A percentile compares a stretch with the other conserved stretches of the same genome.
phyloP scores from a whole-genome alignment of 2,888 invertebrate species.

The Lithosia quadra region DNA sequence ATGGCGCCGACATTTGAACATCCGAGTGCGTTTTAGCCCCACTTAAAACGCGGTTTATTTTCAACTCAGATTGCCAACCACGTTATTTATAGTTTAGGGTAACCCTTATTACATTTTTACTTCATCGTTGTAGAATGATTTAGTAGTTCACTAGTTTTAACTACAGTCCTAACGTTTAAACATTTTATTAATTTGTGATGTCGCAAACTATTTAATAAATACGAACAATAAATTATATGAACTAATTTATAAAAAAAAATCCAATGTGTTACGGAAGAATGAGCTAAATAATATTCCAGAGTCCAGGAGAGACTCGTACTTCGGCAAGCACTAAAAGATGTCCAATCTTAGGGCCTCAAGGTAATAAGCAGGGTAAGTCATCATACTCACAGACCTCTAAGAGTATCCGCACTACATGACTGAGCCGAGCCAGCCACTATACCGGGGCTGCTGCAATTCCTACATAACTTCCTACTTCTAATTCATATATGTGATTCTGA shows the following conservation, averaged over 20 bases:
- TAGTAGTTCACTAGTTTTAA: constrained; percentile 28
- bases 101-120: constrained; percentile 60
- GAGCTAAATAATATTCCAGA: too few species aligned
- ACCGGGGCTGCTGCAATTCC: too few species aligned
- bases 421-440: too few species aligned
- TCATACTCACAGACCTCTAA: too few species aligned
- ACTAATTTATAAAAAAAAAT: too few species aligned
- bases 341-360: not conserved
- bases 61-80: constrained; percentile 66
- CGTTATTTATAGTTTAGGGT: constrained; percentile 70
- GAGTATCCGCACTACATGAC: too few species aligned
- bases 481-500: too few species aligned
- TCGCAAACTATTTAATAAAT: not conserved
- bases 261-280: too few species aligned
- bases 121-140: constrained; percentile 45
- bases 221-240: too few species aligned
- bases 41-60: constrained; percentile 72
- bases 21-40: constrained; percentile 70
- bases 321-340: not conserved
- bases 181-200: not conserved
- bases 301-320: not conserved
- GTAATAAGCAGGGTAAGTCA: too few species aligned
- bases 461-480: too few species aligned
- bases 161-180: not conserved
- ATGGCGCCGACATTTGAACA: constrained; percentile 64